phyloP scores from a whole-genome alignment of 2,888 invertebrate species.

The Flabesymbios commensalis region DNA sequence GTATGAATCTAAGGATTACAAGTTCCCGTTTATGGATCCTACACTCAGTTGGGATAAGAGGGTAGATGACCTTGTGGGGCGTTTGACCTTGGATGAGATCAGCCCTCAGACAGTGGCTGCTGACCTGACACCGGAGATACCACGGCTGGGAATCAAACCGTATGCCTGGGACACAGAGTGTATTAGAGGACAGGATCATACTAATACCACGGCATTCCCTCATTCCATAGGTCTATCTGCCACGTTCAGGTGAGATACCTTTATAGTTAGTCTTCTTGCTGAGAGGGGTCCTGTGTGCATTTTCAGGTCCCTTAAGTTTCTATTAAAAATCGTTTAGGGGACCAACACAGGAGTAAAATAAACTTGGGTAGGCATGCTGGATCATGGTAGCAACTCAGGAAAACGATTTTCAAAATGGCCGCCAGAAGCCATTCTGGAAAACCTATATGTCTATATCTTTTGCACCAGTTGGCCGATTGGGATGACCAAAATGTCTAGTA shows the following conservation, averaged over 20 bases:
- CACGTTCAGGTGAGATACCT: slow-evolving; percentile 47
- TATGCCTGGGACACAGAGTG: slow-evolving; percentile 56
- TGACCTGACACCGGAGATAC: slow-evolving; percentile 49
- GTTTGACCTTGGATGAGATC: slow-evolving; percentile 48
- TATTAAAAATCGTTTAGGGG: too few relatives aligned
- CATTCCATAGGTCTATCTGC: slow-evolving; percentile 55
- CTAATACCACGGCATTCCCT: slow-evolving; percentile 55
- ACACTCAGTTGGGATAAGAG: slow-evolving; percentile 48
- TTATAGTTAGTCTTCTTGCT: background rate
- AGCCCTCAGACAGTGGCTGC: slow-evolving; percentile 37
- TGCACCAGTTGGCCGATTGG: too few relatives aligned
- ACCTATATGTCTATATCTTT: too few relatives aligned
- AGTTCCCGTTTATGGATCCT: slow-evolving; percentile 50
- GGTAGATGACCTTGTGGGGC: slow-evolving; percentile 48
- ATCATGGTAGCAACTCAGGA: too few relatives aligned
- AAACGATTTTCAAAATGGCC: too few relatives aligned
- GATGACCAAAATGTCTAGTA: too few relatives aligned
- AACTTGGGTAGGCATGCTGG: too few relatives aligned
- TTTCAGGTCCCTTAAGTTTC: too few relatives aligned
- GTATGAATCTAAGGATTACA: too few relatives aligned
- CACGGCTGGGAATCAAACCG: slow-evolving; percentile 46
- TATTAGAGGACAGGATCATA: slow-evolving; percentile 47
- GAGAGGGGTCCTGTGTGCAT: too few relatives aligned
- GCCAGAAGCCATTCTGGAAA: too few relatives aligned
- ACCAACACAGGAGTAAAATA: too few relatives aligned